phyloP scores from a whole-genome alignment of 2,797 vertebrate genomes.

The Neopelma chrysocephalum region DNA sequence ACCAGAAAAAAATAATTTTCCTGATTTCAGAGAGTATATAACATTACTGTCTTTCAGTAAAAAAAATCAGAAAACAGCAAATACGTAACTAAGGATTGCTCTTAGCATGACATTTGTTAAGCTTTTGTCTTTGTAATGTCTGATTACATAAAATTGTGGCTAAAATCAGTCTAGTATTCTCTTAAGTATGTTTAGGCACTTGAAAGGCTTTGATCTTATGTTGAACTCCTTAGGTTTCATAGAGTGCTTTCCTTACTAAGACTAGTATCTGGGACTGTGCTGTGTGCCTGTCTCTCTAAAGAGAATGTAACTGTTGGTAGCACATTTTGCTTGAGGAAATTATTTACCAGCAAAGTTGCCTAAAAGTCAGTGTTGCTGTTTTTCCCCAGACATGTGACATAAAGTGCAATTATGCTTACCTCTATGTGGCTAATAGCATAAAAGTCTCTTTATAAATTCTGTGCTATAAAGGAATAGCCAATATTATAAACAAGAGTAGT shows the following conservation, averaged over 20 bases:
- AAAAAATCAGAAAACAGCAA: background rate
- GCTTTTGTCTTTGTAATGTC: background rate
- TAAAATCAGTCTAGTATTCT: background rate
- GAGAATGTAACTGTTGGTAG: background rate
- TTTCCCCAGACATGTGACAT: background rate
- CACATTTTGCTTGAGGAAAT: background rate
- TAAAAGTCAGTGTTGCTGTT: background rate
- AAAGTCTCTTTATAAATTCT: background rate
- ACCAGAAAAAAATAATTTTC: background rate
- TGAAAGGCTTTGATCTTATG: background rate
- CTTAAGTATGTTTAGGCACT: background rate
- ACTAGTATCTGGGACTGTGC: background rate
- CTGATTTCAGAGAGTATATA: background rate
- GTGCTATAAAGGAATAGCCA: background rate
- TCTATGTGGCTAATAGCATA: background rate
- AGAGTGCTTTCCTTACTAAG: background rate
- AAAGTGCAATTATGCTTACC: background rate
- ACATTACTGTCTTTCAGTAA: background rate
- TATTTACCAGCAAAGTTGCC: background rate
- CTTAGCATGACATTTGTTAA: background rate
- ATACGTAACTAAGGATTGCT: background rate
- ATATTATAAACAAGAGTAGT: background rate
- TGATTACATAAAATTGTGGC: background rate
- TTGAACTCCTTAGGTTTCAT: background rate
- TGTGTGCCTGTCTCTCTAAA: background rate